Conservation (phyloP, 1,140 invertebrate genomes). For the Macrotrachela quadricornifera region DNA sequence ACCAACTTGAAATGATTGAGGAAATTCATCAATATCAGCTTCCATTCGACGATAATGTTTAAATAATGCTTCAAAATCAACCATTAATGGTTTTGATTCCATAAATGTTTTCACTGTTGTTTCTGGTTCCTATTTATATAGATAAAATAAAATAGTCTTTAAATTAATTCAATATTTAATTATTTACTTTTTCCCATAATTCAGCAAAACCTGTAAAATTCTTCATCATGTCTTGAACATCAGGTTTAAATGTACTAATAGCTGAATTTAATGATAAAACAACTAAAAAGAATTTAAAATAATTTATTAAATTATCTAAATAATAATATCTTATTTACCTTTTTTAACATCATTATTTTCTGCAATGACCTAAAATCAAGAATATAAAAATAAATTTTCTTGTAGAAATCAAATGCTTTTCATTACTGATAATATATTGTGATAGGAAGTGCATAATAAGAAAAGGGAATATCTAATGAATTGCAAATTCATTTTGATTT, state of each 20-base stretch:
- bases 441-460: too few relatives aligned
- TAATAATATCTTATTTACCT: background rate
- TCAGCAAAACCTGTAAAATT: slow-evolving; percentile 22
- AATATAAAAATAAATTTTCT: too few relatives aligned
- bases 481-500: too few relatives aligned
- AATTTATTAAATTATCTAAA: too few relatives aligned
- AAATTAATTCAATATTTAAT: background rate
- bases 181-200: slow-evolving; percentile 25
- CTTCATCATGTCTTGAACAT: slow-evolving; percentile 22
- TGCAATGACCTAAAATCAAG: slow-evolving; percentile 17
- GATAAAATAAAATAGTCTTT: background rate
- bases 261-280: slow-evolving; percentile 30
- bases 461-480: too few relatives aligned
- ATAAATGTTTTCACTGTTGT: slow-evolving; percentile 55
- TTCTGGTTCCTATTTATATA: slow-evolving; percentile 38
- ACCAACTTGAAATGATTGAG: slow-evolving; percentile 23
- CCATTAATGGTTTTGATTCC: slow-evolving; percentile 42
- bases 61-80: slow-evolving; percentile 58
- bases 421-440: too few relatives aligned
- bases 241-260: slow-evolving; percentile 24
- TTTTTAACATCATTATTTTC: slow-evolving; percentile 31
- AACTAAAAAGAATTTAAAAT: slow-evolving; percentile 9
- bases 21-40: slow-evolving; percentile 24
- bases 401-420: too few relatives aligned
- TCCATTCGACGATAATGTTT: slow-evolving; percentile 27